Base-by-base conservation (phyloP, 2,888 invertebrate genomes). In the Standfussiana lucernea region DNA sequence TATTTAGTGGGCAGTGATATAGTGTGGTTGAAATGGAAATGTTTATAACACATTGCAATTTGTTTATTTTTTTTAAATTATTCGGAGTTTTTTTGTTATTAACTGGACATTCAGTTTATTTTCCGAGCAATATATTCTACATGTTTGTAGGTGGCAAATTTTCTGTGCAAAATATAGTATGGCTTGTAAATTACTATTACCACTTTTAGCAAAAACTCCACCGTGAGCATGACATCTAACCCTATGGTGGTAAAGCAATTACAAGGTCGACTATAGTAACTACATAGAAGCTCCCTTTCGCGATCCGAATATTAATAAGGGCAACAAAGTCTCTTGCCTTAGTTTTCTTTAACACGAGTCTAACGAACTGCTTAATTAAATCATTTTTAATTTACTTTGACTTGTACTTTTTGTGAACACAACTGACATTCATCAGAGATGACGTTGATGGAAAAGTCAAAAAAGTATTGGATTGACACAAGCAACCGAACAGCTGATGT, bases 241-340 rank as follows among this genome's bases (percentile, higher is more conserved):
- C 0, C 1, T 13, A 53, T n/a, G 53, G 53, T 53, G n/a, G 28
- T 56, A 28, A 28, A 56, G 15, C 7, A 15, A 56, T 28, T 56
- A 18, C 15, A 15, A 28, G 15, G 15, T 6, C 56, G 7, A 15
- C 56, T 15, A 0, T 28, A 6, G 6, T 37, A 37, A 40, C n/a
- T 10, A 42, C n/a, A 42, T 21, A 21, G 32, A 42, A 35, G 50
- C 53, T 53, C 72, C 8, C 21, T 21, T 32, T n/a, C 18, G 40
- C 40, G 53, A 24, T 72, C 21, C 21, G 72, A 73, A 73, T 73
- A 72, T 42, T 21, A 72, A 73, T 35, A 18, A 72, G 15, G n/a
- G 13, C 21, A 24, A 21, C 32, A 10, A 32, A 32, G 18, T 24
- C 11, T 15, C 40, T 42, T 18, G 3, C 42, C 32, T 40, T 7